These are phyloP conservation scores for Bradynema listronoti DNA, from an alignment of 1,140 invertebrate species.

Conservation along the genomic window DNA sequence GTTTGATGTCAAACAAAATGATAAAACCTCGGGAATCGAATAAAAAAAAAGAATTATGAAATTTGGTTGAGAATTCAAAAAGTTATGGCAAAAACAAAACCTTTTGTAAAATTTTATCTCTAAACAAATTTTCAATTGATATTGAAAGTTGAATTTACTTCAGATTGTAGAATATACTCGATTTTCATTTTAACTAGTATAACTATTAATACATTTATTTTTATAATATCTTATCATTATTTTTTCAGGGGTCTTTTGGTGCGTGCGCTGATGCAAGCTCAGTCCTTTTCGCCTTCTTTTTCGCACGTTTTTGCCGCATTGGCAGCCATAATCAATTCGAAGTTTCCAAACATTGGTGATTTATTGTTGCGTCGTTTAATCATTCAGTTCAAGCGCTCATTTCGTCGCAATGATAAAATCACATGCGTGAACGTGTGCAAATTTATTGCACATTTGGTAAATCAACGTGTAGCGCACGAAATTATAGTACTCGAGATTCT, in stretches of 20 bases:
- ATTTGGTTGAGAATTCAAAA: no score
- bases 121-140: no score
- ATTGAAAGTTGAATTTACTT: no score
- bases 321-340: constrained; percentile 87
- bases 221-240: constrained; percentile 25
- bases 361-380: constrained; percentile 81
- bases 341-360: constrained; percentile 95
- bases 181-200: no score
- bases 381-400: constrained; percentile 78
- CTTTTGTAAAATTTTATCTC: no score
- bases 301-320: constrained; percentile 93
- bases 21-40: no score
- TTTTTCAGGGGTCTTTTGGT: constrained; percentile 53
- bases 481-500: constrained; percentile 89
- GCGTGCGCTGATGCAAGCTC: constrained; percentile 88
- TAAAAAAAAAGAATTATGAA: no score
- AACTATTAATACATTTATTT: not conserved
- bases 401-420: constrained; percentile 79
- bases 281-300: constrained; percentile 90
- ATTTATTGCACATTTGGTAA: constrained; percentile 93
- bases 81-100: no score
- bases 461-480: constrained; percentile 85
- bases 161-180: no score
- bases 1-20: no score
- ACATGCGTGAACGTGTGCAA: constrained; percentile 79